A percentile compares a stretch with the other conserved stretches of the same genome.
Conservation (phyloP, 2,888 invertebrate genomes). For the Platycheirus albimanus region DNA sequence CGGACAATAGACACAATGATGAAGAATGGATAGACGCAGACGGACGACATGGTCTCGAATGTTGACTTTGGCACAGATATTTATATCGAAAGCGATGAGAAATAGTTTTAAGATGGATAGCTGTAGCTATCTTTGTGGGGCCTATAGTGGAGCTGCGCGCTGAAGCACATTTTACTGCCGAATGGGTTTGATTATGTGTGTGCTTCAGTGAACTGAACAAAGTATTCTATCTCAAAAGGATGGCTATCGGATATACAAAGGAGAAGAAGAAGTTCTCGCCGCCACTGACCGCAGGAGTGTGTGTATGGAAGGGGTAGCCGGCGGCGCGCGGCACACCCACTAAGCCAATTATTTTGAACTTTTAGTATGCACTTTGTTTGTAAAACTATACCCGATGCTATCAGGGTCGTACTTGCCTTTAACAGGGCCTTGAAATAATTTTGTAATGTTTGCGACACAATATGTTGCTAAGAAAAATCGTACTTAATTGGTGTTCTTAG, state of each 20-base stretch:
- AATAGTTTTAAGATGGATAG: conserved; percentile 33
- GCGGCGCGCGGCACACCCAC: conserved; percentile 62
- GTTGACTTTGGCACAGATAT: conserved; percentile 71
- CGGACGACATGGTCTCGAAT: conserved; percentile 52
- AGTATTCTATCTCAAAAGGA: conserved; percentile 41
- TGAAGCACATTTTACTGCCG: conserved; percentile 33
- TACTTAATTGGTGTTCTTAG: too few relatives aligned
- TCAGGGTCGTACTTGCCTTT: not conserved
- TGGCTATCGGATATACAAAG: conserved; percentile 35
- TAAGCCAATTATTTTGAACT: conserved; percentile 65
- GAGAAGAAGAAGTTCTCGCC: conserved; percentile 4
- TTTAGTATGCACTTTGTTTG: conserved; percentile 33
- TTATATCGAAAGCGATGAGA: conserved; percentile 53
- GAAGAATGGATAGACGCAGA: conserved; percentile 54
- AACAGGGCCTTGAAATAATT: not conserved
- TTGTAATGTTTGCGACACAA: too few relatives aligned
- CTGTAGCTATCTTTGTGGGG: not conserved
- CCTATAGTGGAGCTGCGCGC: conserved; percentile 19
- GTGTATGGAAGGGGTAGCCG: conserved; percentile 1
- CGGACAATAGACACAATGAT: conserved; percentile 56
- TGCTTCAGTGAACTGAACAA: conserved; percentile 28
- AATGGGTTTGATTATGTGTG: conserved; percentile 18
- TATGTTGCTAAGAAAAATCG: too few relatives aligned
- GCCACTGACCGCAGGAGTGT: conserved; percentile 32
- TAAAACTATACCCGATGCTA: conserved; percentile 3